These are phyloP conservation scores for Monodelphis domestica DNA, from an alignment of 2,797 vertebrate species.

Conservation along the genomic window DNA sequence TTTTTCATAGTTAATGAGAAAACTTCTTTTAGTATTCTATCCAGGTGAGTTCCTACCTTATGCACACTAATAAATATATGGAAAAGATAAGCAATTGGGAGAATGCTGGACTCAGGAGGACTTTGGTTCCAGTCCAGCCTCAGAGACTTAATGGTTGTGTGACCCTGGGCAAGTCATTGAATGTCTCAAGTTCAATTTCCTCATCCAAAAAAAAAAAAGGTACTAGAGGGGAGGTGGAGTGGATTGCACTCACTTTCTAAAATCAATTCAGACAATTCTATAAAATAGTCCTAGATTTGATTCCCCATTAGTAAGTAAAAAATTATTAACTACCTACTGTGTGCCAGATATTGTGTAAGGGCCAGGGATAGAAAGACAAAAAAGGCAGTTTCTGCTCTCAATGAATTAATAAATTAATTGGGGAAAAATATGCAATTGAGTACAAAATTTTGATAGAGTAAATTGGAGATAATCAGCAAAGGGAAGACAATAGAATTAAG, in stretches of 20 bases:
- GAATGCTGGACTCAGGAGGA: neutral
- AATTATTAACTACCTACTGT: neutral
- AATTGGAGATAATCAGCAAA: neutral
- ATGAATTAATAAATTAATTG: neutral
- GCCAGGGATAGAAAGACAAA: conserved; percentile 31
- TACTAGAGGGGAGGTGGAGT: neutral
- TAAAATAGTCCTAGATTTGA: neutral
- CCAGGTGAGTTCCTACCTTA: neutral
- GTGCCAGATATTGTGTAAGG: neutral
- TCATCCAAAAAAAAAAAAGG: neutral
- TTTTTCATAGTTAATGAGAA: neutral
- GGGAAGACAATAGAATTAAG: neutral
- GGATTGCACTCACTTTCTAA: neutral
- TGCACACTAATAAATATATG: neutral
- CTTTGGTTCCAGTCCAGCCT: neutral
- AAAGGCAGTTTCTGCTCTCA: neutral
- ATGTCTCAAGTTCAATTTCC: neutral
- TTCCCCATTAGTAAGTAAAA: neutral
- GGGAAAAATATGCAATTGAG: neutral
- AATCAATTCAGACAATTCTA: neutral
- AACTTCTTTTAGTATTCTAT: neutral
- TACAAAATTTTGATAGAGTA: neutral
- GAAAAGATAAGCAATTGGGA: neutral
- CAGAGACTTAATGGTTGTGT: neutral
- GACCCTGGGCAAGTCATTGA: neutral